phyloP scores from a whole-genome alignment of 2,888 invertebrate species.

The Dromius quadrimaculatus region DNA sequence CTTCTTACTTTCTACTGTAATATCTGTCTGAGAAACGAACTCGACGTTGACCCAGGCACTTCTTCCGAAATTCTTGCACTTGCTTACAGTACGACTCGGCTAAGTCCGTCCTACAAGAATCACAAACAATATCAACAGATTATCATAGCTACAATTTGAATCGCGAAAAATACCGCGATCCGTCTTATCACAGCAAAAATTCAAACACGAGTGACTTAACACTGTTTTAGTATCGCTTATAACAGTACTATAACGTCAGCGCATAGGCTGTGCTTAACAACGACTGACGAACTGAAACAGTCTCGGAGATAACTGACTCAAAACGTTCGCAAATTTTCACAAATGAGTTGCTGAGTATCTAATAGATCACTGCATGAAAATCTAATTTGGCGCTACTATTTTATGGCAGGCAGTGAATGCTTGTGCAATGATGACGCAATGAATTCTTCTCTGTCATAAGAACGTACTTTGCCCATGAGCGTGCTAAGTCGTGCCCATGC shows the following conservation, averaged over 20 bases:
- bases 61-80: conserved; percentile 13
- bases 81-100: neutral
- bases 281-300: neutral
- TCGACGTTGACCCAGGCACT: neutral
- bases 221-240: neutral
- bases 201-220: neutral
- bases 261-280: neutral
- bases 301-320: neutral
- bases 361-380: conserved; percentile 2
- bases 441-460: conserved; percentile 39
- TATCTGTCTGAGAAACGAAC: neutral
- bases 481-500: conserved; percentile 21
- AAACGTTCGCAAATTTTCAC: neutral
- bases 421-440: conserved; percentile 44
- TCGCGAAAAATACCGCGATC: neutral
- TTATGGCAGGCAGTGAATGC: conserved; percentile 20
- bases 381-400: neutral
- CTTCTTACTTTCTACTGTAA: conserved; percentile 44
- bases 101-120: neutral
- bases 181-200: conserved; percentile 15
- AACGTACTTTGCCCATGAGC: conserved; percentile 13
- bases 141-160: neutral
- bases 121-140: neutral
- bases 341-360: neutral
- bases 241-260: neutral